Evolutionary conservation across 2,113 vertebrate genomes (phyloP).

Genomic region (Antennarius striatus): DNA sequence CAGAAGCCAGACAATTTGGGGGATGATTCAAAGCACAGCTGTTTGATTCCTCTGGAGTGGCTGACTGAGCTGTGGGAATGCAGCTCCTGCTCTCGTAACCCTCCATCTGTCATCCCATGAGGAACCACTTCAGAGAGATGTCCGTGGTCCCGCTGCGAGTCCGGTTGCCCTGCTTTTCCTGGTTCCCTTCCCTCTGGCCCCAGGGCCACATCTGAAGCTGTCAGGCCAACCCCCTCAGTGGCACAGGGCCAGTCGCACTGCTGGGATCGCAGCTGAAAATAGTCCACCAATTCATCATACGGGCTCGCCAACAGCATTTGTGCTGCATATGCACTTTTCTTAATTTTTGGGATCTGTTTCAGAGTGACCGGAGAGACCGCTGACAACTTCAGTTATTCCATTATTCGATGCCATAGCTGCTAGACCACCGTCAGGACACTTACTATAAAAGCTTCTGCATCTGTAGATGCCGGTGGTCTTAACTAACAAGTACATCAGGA

Average conservation of each 20-base stretch:
- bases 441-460: constrained; percentile 12
- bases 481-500: constrained; percentile 19
- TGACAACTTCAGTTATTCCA: constrained; percentile 46
- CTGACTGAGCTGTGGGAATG: constrained; percentile 51
- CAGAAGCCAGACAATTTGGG: constrained; percentile 67
- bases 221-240: constrained; percentile 64
- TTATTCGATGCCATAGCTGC: constrained; percentile 16
- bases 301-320: constrained; percentile 52
- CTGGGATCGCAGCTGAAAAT: constrained; percentile 71
- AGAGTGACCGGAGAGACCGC: constrained; percentile 49
- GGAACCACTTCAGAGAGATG: constrained; percentile 66
- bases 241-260: constrained; percentile 56
- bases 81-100: constrained; percentile 39
- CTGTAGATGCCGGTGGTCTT: constrained; percentile 14
- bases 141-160: constrained; percentile 39
- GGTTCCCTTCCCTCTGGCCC: constrained; percentile 33
- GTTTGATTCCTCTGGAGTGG: constrained; percentile 57
- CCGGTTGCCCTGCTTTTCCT: constrained; percentile 33
- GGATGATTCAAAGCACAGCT: constrained; percentile 64
- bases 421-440: constrained; percentile 10
- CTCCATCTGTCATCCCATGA: constrained; percentile 75
- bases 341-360: constrained; percentile 65
- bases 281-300: constrained; percentile 73
- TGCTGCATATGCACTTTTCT: constrained; percentile 60
- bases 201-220: constrained; percentile 66